Percentiles rank a stretch among this genome's conserved stretches.
Evolutionary conservation across 2,113 vertebrate genomes (phyloP).

Genomic region (Casuarius casuarius): DNA sequence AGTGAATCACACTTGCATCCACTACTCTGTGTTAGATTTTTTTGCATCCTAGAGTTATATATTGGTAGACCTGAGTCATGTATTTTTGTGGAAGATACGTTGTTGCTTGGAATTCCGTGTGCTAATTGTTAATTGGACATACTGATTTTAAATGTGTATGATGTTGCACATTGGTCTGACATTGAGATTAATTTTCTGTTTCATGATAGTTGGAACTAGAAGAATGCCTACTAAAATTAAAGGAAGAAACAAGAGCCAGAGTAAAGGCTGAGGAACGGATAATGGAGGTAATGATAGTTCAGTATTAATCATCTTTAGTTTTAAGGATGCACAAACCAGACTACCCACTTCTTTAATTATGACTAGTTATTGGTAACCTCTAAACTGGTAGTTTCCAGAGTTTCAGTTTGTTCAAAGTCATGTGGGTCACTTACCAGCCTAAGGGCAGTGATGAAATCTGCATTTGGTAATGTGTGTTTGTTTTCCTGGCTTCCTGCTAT

Average conservation of each 20-base stretch:
- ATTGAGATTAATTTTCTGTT: background rate
- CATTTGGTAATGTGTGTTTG: constrained; percentile 26
- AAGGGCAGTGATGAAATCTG: constrained; percentile 10
- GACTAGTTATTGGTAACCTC: background rate
- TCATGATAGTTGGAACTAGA: constrained; percentile 85
- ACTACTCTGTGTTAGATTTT: background rate
- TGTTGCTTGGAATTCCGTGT: background rate
- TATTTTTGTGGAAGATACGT: background rate
- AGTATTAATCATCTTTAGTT: background rate
- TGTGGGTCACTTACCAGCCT: background rate
- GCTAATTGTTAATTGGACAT: background rate
- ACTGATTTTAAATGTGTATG: background rate
- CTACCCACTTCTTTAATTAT: background rate
- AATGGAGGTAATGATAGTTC: constrained; percentile 80
- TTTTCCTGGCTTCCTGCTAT: background rate
- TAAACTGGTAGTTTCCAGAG: background rate
- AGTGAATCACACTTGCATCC: background rate
- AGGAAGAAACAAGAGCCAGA: constrained; percentile 86
- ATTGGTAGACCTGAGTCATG: background rate
- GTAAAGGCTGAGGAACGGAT: constrained; percentile 83
- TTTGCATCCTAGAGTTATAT: background rate
- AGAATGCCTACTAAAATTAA: constrained; percentile 83
- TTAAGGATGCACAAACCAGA: background rate
- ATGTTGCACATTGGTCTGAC: background rate
- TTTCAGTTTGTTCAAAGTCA: constrained; percentile 25